Conservation (phyloP, 1,140 invertebrate genomes). For the Drosophila bocqueti region DNA sequence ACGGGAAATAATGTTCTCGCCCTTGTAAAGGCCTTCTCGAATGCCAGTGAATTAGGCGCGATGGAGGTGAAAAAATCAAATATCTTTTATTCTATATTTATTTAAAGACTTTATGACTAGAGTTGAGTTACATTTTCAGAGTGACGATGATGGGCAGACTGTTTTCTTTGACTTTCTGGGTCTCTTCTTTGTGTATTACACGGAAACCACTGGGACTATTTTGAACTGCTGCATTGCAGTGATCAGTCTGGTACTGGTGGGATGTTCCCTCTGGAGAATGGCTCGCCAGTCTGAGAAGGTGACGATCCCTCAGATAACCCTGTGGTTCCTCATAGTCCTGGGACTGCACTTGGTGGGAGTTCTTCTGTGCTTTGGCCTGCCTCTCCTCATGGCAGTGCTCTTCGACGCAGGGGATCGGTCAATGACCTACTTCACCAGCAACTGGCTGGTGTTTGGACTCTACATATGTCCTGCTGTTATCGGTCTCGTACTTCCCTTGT, state of each 20-base stretch:
- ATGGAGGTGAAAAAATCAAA: conserved; percentile 39
- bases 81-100: not conserved
- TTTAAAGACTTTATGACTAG: not conserved
- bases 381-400: conserved; percentile 85
- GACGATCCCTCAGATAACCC: conserved; percentile 15
- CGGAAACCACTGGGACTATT: conserved; percentile 86
- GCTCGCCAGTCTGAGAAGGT: conserved; percentile 25
- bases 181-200: conserved; percentile 88
- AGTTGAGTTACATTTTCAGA: conserved; percentile 46
- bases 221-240: conserved; percentile 87
- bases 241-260: conserved; percentile 88
- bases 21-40: conserved; percentile 88
- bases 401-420: conserved; percentile 83
- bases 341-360: conserved; percentile 50
- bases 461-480: conserved; percentile 86
- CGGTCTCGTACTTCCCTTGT: conserved; percentile 52
- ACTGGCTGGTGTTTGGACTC: conserved; percentile 87
- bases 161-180: conserved; percentile 93
- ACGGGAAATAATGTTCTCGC: conserved; percentile 92
- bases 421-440: conserved; percentile 89
- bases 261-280: conserved; percentile 73
- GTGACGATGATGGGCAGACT: conserved; percentile 86
- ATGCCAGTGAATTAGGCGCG: conserved; percentile 87
- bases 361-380: conserved; percentile 85
- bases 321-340: conserved; percentile 56